A percentile compares a stretch with the other conserved stretches of the same genome.
phyloP scores from a whole-genome alignment of 2,888 invertebrate genomes.

The Villa cingulata region DNA sequence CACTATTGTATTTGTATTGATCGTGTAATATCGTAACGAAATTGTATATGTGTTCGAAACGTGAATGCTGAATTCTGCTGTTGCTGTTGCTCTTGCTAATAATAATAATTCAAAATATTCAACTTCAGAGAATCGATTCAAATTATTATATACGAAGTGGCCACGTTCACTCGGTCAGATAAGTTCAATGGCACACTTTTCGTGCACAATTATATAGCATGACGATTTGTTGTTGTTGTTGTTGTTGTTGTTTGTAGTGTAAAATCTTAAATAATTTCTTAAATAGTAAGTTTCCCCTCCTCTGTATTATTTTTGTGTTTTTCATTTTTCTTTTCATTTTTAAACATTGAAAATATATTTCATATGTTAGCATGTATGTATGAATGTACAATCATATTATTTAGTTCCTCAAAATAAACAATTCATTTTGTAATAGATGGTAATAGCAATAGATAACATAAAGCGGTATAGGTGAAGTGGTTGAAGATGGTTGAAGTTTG shows the following conservation, averaged over 20 bases:
- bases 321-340: background rate
- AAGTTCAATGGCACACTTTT: conserved; percentile 17
- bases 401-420: background rate
- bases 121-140: too few species aligned
- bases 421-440: too few species aligned
- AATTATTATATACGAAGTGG: background rate
- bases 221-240: too few species aligned
- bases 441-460: too few species aligned
- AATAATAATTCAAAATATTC: too few species aligned
- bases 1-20: too few species aligned
- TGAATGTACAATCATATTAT: background rate
- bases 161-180: conserved; percentile 16
- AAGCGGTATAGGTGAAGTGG: too few species aligned
- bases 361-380: background rate
- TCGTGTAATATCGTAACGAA: too few species aligned
- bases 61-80: too few species aligned
- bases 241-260: too few species aligned
- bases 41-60: too few species aligned
- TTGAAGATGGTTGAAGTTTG: background rate
- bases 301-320: background rate
- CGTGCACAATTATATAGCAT: conserved; percentile 1
- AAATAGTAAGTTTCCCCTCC: background rate
- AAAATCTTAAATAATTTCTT: background rate
- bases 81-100: too few species aligned
- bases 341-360: background rate